Evolutionary conservation across 2,797 vertebrate species (phyloP), one percentile per base, ranked within the genome.

Genomic region (Pristis pectinata): DNA sequence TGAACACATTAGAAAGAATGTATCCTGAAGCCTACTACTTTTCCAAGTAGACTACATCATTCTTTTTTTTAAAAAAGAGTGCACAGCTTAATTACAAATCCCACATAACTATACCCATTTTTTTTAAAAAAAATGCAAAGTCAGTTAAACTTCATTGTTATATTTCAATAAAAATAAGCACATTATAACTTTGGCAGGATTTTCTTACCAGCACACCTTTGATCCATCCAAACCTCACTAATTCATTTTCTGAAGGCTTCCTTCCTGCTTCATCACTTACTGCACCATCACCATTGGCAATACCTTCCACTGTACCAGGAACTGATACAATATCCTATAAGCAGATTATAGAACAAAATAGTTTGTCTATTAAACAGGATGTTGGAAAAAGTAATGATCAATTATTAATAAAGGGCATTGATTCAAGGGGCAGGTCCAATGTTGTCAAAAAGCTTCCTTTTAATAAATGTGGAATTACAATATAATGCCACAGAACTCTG

Each of bases 151-250:
- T 61, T 22, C n/a, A 72, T n/a, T 64, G n/a, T 72, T 22, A 72
- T 11, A 70, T 41, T n/a, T 61, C 24, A 59, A 41, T 94, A 30
- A 13, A 94, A 94, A 37, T 79, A 49, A 67, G 37, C 49, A 34
- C 49, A 94, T 92, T 79, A 30, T 22, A 76, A 70, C 41, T 41
- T 17, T 59, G 53, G 27, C 44, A 49, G 22, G 13, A 94, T 76
- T 95, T 95, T 96, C 98, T 99, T 96, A 99, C 99, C 99, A 99
- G 97, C 95, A 99, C 99, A 76, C 99, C 99, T 96, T 98, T 98
- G 96, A 99, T 98, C 99, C 99, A 99, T 96, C 99, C 99, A 0
- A 99, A 99, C 96, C 99, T 99, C 95, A 99, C 97, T 41, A 96
- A 76, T 27, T 95, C 97, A 4, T 89, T 95, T 13, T 98, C 97